These are phyloP conservation scores for Anoplius nigerrimus DNA, from an alignment of 2,888 invertebrate species.

Conservation along the genomic window DNA sequence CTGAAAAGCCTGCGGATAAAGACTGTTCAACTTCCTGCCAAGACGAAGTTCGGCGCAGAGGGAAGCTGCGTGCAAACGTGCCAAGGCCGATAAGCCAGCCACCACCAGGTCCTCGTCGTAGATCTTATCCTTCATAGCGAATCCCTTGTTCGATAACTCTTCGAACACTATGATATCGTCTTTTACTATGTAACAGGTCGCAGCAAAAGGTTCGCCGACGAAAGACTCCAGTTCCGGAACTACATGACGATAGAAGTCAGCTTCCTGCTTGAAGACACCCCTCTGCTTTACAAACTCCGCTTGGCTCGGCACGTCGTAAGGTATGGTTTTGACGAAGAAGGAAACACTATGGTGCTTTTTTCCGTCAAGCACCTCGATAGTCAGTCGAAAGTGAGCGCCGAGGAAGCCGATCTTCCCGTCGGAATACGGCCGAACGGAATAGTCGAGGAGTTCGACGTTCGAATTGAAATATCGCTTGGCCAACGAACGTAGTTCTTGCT, in stretches of 20 bases:
- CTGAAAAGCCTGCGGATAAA: conserved; percentile 58
- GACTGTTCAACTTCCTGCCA: conserved; percentile 49
- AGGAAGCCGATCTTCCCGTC: conserved; percentile 63
- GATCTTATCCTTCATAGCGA: conserved; percentile 46
- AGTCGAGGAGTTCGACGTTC: conserved; percentile 48
- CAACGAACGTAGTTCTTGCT: too few species aligned
- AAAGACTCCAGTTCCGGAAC: conserved; percentile 70
- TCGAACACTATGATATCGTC: conserved; percentile 72
- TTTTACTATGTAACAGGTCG: conserved; percentile 66
- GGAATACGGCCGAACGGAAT: conserved; percentile 53
- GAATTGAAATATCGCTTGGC: too few species aligned
- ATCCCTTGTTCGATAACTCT: conserved; percentile 68
- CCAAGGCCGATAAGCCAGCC: conserved; percentile 60
- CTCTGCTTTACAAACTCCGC: conserved; percentile 76
- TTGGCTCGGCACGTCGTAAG: conserved; percentile 75
- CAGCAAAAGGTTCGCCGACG: conserved; percentile 60
- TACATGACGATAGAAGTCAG: conserved; percentile 74
- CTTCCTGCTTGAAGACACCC: conserved; percentile 77
- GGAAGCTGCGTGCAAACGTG: conserved; percentile 66
- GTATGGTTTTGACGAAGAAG: conserved; percentile 80
- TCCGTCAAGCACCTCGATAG: conserved; percentile 19
- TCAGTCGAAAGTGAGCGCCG: conserved; percentile 58
- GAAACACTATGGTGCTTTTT: conserved; percentile 45
- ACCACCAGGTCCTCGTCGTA: conserved; percentile 56
- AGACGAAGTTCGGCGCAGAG: conserved; percentile 62